Evolutionary conservation across 2,888 invertebrate species (phyloP), one percentile per base, ranked within the genome.

Genomic region (Willowsia nigromaculata): DNA sequence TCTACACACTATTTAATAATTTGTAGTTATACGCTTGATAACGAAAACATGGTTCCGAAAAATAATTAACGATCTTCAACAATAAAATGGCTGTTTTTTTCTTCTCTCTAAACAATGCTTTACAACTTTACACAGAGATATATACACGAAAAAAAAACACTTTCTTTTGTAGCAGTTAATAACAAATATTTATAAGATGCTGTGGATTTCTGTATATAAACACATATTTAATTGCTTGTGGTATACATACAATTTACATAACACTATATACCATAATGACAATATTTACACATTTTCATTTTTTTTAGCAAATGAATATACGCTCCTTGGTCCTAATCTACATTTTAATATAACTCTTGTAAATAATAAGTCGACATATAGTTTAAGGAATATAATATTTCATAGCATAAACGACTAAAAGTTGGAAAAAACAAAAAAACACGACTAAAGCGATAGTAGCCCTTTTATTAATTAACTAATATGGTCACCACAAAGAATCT

Each of bases 381-480:
- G 65, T n/a, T 47, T 62, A 47, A 13, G 43, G 13, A 76, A 56
- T 27, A 27, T 27, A 33, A 22, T 56, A 22, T 56, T 89, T 90
- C 85, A 90, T 85, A 89, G 89, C 74, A 71, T 62, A 71, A 43
- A 86, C 76, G 86, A 90, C 86, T 90, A 83, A 89, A 84, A 53
- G 43, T 27, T 74, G 43, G 15, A 50, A 50, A n/a, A n/a, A n/a
- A n/a, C n/a, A n/a, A n/a, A 74, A 80, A 62, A 50, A 85, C 33
- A 85, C 59, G 89, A 89, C 85, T 86, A 90, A 90, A 90, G 90
- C 90, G 86, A 82, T 76, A 86, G 90, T 90, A 90, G 90, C 90
- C 86, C 81, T 71, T 56, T 47, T 47, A 56, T 74, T 76, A 59
- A 53, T 27, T 4, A 27, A 6, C 25, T 13, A 62, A n/a, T 56